Evolutionary conservation across 1,140 invertebrate genomes (phyloP).

Genomic region (Cotesia typhae): DNA sequence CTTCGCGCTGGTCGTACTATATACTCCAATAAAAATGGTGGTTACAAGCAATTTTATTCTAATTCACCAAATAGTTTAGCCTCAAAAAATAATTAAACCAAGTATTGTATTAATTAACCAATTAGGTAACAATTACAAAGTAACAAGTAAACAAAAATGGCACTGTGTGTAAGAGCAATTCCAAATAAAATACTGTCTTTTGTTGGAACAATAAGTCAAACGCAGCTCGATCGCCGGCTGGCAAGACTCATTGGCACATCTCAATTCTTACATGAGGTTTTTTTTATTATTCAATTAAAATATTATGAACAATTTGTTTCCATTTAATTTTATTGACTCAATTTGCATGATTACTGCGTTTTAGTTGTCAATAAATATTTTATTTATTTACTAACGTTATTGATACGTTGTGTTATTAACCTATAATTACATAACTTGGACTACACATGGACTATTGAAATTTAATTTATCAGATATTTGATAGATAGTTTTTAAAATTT

Average conservation of each 20-base stretch:
- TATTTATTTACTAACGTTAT: background rate
- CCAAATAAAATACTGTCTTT: conserved; percentile 49
- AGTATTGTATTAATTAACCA: too few species aligned
- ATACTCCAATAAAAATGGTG: conserved; percentile 4
- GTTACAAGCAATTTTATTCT: background rate
- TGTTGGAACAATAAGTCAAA: conserved; percentile 46
- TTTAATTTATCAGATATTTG: too few species aligned
- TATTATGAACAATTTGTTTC: background rate
- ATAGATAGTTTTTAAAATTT: too few species aligned
- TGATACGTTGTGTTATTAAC: background rate
- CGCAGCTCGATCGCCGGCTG: conserved; percentile 47
- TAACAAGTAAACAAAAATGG: conserved; percentile 46
- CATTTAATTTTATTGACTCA: too few species aligned
- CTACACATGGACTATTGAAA: too few species aligned
- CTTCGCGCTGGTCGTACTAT: too few species aligned
- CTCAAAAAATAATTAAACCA: too few species aligned
- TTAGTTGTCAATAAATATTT: background rate
- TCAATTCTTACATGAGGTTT: conserved; percentile 49
- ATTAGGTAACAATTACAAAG: too few species aligned
- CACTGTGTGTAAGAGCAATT: conserved; percentile 52
- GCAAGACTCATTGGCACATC: conserved; percentile 45
- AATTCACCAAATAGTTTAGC: background rate
- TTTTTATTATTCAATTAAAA: conserved; percentile 6
- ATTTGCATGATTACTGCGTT: background rate
- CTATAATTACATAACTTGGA: too few species aligned